Base-by-base conservation (phyloP, 2,888 invertebrate genomes). In the Odontomyia ornata region DNA sequence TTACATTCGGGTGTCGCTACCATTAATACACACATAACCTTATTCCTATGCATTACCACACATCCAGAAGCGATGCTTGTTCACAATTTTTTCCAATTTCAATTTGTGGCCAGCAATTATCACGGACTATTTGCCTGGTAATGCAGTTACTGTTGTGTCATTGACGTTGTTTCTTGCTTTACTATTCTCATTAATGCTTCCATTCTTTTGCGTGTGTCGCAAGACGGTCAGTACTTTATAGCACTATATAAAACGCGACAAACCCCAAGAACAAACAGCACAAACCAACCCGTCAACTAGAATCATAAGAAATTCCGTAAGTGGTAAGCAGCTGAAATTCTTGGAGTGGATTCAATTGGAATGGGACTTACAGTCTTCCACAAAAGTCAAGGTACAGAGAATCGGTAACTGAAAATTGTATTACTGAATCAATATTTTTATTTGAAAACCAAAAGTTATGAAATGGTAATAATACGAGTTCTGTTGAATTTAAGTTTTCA, bases 101-200 rank as follows among this genome's bases (percentile, higher is more conserved):
- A 62, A 62, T 67, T 67, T 43, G 67, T 13, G 43, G 18, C 67
- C 28, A 47, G 27, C 69, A 69, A 69, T 69, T 69, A 69, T 47
- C 69, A 13, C 47, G 69, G 47, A 52, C 69, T 69, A 69, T 69
- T 69, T 69, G 47, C 47, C 7, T 69, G n/a, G 25, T n/a, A 25
- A 47, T 65, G 18, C 69, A 69, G 69, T 69, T 27, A 25, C 46
- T 47, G 25, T 69, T 18, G 13, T 47, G 18, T 69, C 69, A 47
- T 67, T 67, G 30, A 36, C 46, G 52, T 52, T 67, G 27, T 69
- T 52, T 13, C 52, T n/a, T 13, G 13, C 15, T 52, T 52, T 52
- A 52, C 52, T 4, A 9, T 18, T 15, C 52, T 52, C 52, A 52
- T 52, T 52, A 52, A 15, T n/a, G 52, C 36, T 52, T 4, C 52